A percentile compares a stretch with the other conserved stretches of the same genome.
phyloP scores from a whole-genome alignment of 2,888 invertebrate genomes.

The Erebia aethiops region DNA sequence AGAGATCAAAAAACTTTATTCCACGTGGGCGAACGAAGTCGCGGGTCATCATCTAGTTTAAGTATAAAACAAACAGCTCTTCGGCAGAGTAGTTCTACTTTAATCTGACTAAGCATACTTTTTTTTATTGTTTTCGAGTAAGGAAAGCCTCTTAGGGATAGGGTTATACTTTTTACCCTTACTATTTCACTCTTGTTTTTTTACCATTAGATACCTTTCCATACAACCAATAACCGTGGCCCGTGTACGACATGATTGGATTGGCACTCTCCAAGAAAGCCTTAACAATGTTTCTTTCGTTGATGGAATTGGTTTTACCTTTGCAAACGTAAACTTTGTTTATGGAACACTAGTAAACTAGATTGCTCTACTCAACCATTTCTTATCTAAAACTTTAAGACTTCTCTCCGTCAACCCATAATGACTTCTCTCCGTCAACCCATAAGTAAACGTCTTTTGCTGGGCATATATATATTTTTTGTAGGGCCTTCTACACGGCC shows the following conservation, averaged over 20 bases:
- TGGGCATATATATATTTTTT: too few relatives aligned
- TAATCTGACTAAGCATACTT: neutral
- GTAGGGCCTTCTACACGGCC: too few relatives aligned
- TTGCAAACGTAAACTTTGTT: neutral
- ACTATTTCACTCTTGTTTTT: neutral
- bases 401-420: too few relatives aligned
- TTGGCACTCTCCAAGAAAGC: constrained; percentile 9
- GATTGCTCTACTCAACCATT: too few relatives aligned
- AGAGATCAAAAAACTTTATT: too few relatives aligned
- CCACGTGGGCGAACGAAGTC: too few relatives aligned
- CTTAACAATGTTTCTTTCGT: neutral
- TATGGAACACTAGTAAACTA: neutral
- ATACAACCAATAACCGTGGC: neutral
- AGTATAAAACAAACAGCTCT: too few relatives aligned
- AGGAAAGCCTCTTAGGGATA: neutral
- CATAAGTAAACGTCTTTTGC: too few relatives aligned
- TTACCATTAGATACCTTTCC: neutral
- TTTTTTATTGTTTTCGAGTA: neutral
- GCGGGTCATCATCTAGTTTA: too few relatives aligned
- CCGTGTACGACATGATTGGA: constrained; percentile 10
- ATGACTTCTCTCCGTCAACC: too few relatives aligned
- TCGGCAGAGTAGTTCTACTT: too few relatives aligned
- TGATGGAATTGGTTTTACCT: neutral
- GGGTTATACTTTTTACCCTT: neutral
- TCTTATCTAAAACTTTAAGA: too few relatives aligned